Evolutionary conservation across 2,888 invertebrate species (phyloP), one percentile per base, ranked within the genome.

Genomic region (Eutolmus rufibarbis): DNA sequence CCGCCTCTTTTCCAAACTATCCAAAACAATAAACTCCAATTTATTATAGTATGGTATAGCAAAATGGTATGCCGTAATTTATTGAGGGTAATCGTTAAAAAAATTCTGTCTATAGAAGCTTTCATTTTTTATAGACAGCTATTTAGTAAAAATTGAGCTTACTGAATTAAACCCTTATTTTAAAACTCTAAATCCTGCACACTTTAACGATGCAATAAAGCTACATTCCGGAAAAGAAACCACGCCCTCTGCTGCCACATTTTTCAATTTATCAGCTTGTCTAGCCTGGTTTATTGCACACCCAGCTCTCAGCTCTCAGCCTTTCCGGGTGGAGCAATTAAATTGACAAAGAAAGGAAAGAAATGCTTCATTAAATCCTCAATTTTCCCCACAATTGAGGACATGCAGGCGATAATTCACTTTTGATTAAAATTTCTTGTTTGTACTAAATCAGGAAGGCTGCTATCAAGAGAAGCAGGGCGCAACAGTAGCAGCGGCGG

Each of bases 351-450:
- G 66, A 28, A 66, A 66, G 66, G 28, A 66, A 66, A 66, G 66
- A 66, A 66, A 66, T 66, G 66, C 66, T 66, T 66, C 66, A 66
- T 66, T 66, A 66, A 66, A 66, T 66, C 28, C 66, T 23, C 66
- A 66, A 66, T 66, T 66, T 66, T 66, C 19, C 66, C 66, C 66
- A 66, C 66, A 66, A 66, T 19, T 28, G 66, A 66, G 66, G 66
- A 66, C 66, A 66, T 66, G 66, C 78, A 37, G 43, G 78, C 78
- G 43, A 40, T 78, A 78, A 78, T 78, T 78, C 78, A 40, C 78
- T 78, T 78, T 78, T 78, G 78, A 78, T 78, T 78, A 78, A 78
- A 78, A 78, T 78, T 78, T 78, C 78, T 78, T 78, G 78, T 78
- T 78, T 37, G 78, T 37, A 78, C 37, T 78, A 78, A 78, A 78